Base-by-base conservation (phyloP, 30 jellyfish, hydroid and myxozoan genomes). In the Aurelia aurita complex sp. Pacific region DNA sequence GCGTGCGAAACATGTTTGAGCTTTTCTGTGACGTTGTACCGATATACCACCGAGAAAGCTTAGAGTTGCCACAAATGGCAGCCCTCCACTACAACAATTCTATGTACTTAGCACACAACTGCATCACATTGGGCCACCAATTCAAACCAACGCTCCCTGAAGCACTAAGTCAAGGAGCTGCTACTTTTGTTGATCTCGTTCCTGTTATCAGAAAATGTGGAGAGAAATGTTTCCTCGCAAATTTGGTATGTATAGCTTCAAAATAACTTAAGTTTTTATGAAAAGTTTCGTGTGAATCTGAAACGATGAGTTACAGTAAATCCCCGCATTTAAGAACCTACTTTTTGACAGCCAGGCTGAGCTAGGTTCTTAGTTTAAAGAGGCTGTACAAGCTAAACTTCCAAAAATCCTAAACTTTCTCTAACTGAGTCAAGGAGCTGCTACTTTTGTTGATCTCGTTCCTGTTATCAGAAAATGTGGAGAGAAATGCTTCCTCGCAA, bases 111-210 rank as follows among this genome's bases (percentile, higher is more conserved):
- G 97, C 99, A 5, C 99, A 94, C 76, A 97, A 94, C 57, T 94
- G 99, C 76, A 76, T 89, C 73, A 94, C 99, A 15, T 90, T 94
- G 51, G 97, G 99, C 51, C 99, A 94, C 76, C 99, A 94, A 88
- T 94, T 94, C 83, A 87, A 77, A 55, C 89, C 76, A 23, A 74
- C 92, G 38, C 83, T 89, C n/a, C 98, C 98, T n/a, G 98, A 92
- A 18, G 79, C 78, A 3, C 74, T 94, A 9, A 73, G 88, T 70
- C 72, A 85, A 19, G 85, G 92, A 29, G 87, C 84, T 4, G 92
- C 96, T 18, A 94, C 99, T 11, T 94, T 94, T 72, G 94, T 89
- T 17, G 99, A 94, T 69, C 92, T 76, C 46, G 97, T 94, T 71
- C 97, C 99, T 2, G 94, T 83, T 18, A 77, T 94, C 57, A 89